Conservation (phyloP, 2,797 vertebrate species). For the Chloroceryle inda region DNA sequence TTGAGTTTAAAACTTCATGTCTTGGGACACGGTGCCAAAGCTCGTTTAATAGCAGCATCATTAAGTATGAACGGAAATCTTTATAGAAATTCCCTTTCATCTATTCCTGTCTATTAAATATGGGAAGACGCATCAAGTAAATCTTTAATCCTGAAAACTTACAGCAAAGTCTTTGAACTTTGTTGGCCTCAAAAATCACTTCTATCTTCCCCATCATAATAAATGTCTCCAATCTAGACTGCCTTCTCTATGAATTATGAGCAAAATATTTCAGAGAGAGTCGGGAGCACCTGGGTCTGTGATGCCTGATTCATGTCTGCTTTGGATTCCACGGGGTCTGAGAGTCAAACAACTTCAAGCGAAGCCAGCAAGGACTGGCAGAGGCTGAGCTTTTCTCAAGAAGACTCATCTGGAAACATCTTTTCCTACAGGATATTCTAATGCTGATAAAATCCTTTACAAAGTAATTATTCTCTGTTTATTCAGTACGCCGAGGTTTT, state of each 20-base stretch:
- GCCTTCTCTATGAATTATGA: neutral
- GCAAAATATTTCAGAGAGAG: neutral
- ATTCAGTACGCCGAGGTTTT: neutral
- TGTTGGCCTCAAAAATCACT: conserved; percentile 45
- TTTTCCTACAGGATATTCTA: neutral
- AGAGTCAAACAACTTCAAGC: neutral
- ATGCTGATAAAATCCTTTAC: neutral
- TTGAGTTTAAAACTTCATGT: conserved; percentile 77
- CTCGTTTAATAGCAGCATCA: conserved; percentile 67
- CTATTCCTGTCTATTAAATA: conserved; percentile 76
- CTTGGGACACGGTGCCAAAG: conserved; percentile 67
- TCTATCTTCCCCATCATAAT: neutral
- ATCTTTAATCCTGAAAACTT: conserved; percentile 72
- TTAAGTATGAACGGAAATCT: conserved; percentile 74
- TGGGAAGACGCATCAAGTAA: conserved; percentile 25
- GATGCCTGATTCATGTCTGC: neutral
- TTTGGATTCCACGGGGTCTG: neutral
- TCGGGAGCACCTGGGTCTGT: neutral
- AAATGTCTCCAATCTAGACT: neutral
- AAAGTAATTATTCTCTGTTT: accelerated
- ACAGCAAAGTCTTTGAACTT: conserved; percentile 69
- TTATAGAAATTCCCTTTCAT: conserved; percentile 76
- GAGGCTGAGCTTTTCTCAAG: neutral
- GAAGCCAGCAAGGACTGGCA: neutral
- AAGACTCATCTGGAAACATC: neutral